These are phyloP conservation scores for Camponotus floridanus DNA, from an alignment of 1,140 invertebrate genomes.

Conservation along the genomic window DNA sequence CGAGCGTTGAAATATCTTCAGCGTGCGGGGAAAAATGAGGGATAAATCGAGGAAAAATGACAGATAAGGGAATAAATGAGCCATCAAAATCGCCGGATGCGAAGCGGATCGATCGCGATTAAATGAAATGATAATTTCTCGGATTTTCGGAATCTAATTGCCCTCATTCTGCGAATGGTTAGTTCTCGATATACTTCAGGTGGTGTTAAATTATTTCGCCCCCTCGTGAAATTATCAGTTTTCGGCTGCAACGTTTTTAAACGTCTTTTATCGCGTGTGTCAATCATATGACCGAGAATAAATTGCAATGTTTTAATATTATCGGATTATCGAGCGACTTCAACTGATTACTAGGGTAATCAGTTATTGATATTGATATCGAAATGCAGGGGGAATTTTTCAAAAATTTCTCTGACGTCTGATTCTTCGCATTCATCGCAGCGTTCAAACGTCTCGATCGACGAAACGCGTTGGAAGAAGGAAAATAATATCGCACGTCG, in stretches of 20 bases:
- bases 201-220: not conserved
- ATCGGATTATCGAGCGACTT: not conserved
- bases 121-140: not conserved
- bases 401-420: no score
- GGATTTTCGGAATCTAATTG: not conserved
- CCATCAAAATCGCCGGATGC: not conserved
- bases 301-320: not conserved
- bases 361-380: not conserved
- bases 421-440: no score
- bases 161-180: not conserved
- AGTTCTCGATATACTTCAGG: not conserved
- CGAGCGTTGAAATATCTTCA: constrained; percentile 15
- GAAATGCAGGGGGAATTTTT: not conserved
- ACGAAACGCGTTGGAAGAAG: constrained; percentile 32
- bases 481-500: constrained; percentile 64
- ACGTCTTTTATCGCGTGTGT: not conserved
- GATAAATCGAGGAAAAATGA: not conserved
- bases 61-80: not conserved
- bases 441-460: not conserved
- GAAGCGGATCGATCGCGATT: not conserved
- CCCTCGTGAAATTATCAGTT: not conserved
- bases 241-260: not conserved
- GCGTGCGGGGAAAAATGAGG: not conserved
- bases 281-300: not conserved
- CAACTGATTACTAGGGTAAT: not conserved